A percentile compares a stretch with the other conserved stretches of the same genome.
Evolutionary conservation across 2,797 vertebrate species (phyloP).

Genomic region (Remorina albescens): DNA sequence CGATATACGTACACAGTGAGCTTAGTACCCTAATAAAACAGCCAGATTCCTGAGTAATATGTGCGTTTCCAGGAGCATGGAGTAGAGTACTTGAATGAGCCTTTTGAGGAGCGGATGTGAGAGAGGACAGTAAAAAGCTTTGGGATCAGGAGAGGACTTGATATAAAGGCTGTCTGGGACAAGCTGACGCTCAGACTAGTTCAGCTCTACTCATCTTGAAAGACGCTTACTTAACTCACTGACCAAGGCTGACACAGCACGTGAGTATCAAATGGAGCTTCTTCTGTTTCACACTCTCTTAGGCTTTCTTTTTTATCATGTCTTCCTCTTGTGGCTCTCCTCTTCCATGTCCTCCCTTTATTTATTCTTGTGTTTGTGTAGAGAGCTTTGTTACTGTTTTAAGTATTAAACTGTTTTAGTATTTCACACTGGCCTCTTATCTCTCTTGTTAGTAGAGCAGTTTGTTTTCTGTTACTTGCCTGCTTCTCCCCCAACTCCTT

Average conservation of each 20-base stretch:
- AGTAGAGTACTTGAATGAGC: slow-evolving; percentile 59
- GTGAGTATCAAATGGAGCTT: slow-evolving; percentile 63
- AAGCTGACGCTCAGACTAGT: slow-evolving; percentile 57
- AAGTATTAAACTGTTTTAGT: slow-evolving; percentile 26
- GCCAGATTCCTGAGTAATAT: slow-evolving; percentile 60
- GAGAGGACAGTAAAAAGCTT: slow-evolving; percentile 68
- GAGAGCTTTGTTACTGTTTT: slow-evolving; percentile 24
- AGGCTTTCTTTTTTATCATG: background rate
- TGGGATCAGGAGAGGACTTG: slow-evolving; percentile 57
- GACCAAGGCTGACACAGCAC: slow-evolving; percentile 55
- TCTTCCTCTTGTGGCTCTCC: slow-evolving; percentile 5
- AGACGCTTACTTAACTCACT: slow-evolving; percentile 50
- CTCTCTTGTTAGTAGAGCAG: slow-evolving; percentile 36
- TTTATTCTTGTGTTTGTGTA: background rate
- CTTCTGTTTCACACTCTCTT: slow-evolving; percentile 19
- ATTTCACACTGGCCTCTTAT: slow-evolving; percentile 47
- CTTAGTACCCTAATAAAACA: slow-evolving; percentile 47
- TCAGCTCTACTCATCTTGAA: slow-evolving; percentile 61
- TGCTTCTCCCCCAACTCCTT: background rate
- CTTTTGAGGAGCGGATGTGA: slow-evolving; percentile 72
- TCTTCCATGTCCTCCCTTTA: slow-evolving; percentile 1
- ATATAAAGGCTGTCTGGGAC: slow-evolving; percentile 73
- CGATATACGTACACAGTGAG: background rate
- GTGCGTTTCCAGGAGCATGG: slow-evolving; percentile 73
- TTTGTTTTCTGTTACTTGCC: slow-evolving; percentile 47